These are phyloP conservation scores for Tipula lateralis DNA, from an alignment of 2,888 invertebrate species.

Conservation along the genomic window DNA sequence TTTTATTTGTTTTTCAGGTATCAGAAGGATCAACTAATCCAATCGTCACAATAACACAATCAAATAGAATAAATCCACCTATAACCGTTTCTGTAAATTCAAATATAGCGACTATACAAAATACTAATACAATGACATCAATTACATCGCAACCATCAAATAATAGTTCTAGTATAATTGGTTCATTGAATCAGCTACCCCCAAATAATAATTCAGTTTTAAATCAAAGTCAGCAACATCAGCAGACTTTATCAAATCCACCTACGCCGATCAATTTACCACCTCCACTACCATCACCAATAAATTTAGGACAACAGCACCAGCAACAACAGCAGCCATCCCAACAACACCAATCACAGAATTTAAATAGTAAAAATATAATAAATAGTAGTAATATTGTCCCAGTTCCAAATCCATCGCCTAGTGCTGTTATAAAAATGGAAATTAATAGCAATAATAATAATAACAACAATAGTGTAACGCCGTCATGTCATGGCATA, in stretches of 20 bases:
- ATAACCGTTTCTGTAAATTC: background rate
- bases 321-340: background rate
- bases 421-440: slow-evolving; percentile 35
- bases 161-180: slow-evolving; percentile 14
- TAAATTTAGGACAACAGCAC: background rate
- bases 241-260: slow-evolving; percentile 35
- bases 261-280: slow-evolving; percentile 33
- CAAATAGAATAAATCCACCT: slow-evolving; percentile 3
- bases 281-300: slow-evolving; percentile 32
- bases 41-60: slow-evolving; percentile 35
- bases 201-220: slow-evolving; percentile 43
- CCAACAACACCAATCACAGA: background rate
- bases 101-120: background rate
- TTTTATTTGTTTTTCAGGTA: background rate
- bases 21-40: slow-evolving; percentile 43
- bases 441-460: slow-evolving; percentile 32
- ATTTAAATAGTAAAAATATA: background rate
- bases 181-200: background rate
- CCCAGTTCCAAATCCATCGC: slow-evolving; percentile 38
- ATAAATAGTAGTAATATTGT: slow-evolving; percentile 32
- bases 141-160: slow-evolving; percentile 32
- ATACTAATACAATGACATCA: slow-evolving; percentile 34
- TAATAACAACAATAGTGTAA: slow-evolving; percentile 35
- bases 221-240: slow-evolving; percentile 35
- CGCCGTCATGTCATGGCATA: slow-evolving; percentile 33